Conservation (phyloP, 2,113 vertebrate genomes). For the Zosterops pallidus region DNA sequence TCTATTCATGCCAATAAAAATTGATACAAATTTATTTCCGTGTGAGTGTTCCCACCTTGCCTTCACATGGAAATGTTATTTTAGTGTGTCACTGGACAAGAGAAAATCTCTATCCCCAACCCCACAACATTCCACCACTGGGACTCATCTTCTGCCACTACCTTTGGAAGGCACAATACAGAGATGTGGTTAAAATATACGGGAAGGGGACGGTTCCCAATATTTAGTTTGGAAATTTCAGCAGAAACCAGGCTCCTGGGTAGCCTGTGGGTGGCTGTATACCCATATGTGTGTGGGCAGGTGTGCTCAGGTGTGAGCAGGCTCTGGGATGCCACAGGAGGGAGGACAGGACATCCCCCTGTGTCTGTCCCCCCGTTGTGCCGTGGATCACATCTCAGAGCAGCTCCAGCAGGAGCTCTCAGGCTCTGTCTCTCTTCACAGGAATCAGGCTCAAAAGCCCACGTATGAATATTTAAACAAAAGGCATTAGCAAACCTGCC, state of each 20-base stretch:
- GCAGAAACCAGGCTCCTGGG: background rate
- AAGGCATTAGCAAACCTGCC: slow-evolving; percentile 35
- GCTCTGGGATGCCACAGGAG: background rate
- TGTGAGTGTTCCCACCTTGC: background rate
- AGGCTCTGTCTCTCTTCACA: background rate
- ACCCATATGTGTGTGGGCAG: fast-evolving
- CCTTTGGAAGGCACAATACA: background rate
- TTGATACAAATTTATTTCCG: background rate
- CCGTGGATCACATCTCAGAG: background rate
- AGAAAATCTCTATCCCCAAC: background rate
- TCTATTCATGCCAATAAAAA: background rate
- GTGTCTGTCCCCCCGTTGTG: fast-evolving
- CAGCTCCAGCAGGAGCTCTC: background rate
- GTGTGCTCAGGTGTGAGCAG: background rate
- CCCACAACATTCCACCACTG: background rate
- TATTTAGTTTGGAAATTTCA: background rate
- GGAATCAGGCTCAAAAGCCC: slow-evolving; percentile 1
- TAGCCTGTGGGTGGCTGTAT: background rate
- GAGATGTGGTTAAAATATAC: background rate
- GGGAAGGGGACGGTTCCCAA: background rate
- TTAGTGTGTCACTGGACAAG: background rate
- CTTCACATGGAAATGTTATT: background rate
- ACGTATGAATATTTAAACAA: slow-evolving; percentile 34
- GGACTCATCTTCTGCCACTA: fast-evolving
- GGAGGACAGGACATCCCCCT: background rate